Conservation (phyloP, 2,888 invertebrate species). For the Drosophila villosipedis region DNA sequence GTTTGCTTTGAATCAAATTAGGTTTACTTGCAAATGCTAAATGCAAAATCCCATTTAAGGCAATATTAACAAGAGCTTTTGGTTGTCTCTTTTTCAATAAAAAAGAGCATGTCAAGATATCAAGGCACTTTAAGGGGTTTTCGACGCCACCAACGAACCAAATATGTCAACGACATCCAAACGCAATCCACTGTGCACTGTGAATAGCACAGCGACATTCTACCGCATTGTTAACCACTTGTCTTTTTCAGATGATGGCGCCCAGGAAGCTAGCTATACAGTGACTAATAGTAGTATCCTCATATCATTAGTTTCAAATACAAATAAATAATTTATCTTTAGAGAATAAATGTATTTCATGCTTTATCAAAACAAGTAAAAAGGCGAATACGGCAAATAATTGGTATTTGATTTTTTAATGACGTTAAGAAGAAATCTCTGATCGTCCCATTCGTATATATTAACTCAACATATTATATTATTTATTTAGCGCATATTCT, state of each 20-base stretch:
- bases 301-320: neutral
- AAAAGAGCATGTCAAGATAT: slow-evolving; percentile 8
- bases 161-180: slow-evolving; percentile 24
- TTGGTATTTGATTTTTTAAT: neutral
- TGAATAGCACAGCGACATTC: neutral
- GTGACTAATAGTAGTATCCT: slow-evolving; percentile 9
- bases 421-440: neutral
- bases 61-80: neutral
- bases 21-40: slow-evolving; percentile 23
- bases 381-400: neutral
- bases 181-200: neutral
- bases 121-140: slow-evolving; percentile 42
- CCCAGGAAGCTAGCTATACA: slow-evolving; percentile 45
- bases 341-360: neutral
- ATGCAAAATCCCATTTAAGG: slow-evolving; percentile 30
- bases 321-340: neutral
- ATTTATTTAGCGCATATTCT: neutral
- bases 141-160: slow-evolving; percentile 18
- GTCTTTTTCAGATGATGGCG: slow-evolving; percentile 4
- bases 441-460: neutral
- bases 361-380: neutral
- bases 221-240: slow-evolving; percentile 9
- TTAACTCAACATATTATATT: neutral
- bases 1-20: slow-evolving; percentile 19
- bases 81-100: neutral